These are phyloP conservation scores for Agapetus fuscipes DNA, from an alignment of 2,888 invertebrate species.

Conservation along the genomic window DNA sequence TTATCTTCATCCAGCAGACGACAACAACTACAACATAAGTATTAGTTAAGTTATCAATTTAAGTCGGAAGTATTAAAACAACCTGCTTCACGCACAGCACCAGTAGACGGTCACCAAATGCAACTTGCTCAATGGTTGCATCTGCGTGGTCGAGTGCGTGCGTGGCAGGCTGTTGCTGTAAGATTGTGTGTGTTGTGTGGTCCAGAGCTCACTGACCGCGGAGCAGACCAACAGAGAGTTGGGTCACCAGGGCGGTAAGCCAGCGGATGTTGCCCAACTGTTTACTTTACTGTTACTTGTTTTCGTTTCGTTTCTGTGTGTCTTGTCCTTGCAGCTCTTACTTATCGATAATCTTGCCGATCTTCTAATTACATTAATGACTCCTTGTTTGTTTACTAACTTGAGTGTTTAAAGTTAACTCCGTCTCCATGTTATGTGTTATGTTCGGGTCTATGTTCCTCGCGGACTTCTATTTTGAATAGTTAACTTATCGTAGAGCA, in stretches of 20 bases:
- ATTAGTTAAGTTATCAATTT: too few species aligned
- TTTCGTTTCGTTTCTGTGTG: conserved; percentile 5
- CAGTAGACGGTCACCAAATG: too few species aligned
- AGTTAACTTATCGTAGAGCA: conserved; percentile 41
- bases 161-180: too few species aligned
- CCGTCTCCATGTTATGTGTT: conserved; percentile 35
- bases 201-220: conserved; percentile 89
- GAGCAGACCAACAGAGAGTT: conserved; percentile 83
- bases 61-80: too few species aligned
- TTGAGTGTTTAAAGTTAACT: conserved; percentile 30
- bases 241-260: conserved; percentile 93
- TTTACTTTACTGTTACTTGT: conserved; percentile 20
- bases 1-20: too few species aligned
- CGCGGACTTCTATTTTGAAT: conserved; percentile 24
- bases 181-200: conserved; percentile 46
- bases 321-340: conserved; percentile 1
- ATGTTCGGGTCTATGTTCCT: conserved; percentile 37
- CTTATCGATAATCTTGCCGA: too few species aligned
- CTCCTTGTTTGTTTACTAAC: not conserved
- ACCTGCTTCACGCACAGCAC: too few species aligned
- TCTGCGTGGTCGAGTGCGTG: not conserved
- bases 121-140: too few species aligned
- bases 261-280: conserved; percentile 22
- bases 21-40: too few species aligned
- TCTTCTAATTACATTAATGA: too few species aligned